phyloP scores from a whole-genome alignment of 2,888 invertebrate species.

The Pediacus dermestoides region DNA sequence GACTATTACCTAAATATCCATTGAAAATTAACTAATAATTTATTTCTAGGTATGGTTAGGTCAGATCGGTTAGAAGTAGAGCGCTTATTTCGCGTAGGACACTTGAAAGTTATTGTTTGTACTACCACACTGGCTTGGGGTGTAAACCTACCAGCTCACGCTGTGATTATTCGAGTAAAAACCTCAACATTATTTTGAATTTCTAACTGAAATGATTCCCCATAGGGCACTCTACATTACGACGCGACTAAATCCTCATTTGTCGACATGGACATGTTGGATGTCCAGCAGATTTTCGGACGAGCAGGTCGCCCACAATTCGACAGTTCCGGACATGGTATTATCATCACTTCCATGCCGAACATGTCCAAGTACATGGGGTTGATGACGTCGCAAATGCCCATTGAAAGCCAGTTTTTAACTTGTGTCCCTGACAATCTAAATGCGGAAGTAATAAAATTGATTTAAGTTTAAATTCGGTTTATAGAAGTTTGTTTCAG shows the following conservation, averaged over 20 bases:
- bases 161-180: constrained; percentile 86
- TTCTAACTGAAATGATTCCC: constrained; percentile 3
- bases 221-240: constrained; percentile 93
- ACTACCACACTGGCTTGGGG: constrained; percentile 99
- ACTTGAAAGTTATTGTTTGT: constrained; percentile 86
- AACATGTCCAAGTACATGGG: constrained; percentile 92
- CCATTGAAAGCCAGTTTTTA: constrained; percentile 97
- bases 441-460: constrained; percentile 81
- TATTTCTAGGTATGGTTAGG: constrained; percentile 59
- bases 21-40: too few species aligned
- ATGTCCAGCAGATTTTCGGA: constrained; percentile 98
- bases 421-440: constrained; percentile 90
- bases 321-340: constrained; percentile 90
- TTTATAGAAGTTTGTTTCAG: constrained; percentile 48
- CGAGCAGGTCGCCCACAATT: constrained; percentile 98
- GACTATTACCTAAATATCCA: constrained; percentile 53
- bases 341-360: constrained; percentile 90
- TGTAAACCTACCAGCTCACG: constrained; percentile 97
- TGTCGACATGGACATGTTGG: constrained; percentile 92
- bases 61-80: constrained; percentile 54
- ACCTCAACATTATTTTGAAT: neutral
- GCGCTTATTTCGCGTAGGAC: constrained; percentile 83
- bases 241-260: constrained; percentile 92
- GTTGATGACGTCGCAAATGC: constrained; percentile 91
- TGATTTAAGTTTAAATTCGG: constrained; percentile 2